Evolutionary conservation across 2,888 invertebrate genomes (phyloP).

Genomic region (Branchinecta sandiegonensis): DNA sequence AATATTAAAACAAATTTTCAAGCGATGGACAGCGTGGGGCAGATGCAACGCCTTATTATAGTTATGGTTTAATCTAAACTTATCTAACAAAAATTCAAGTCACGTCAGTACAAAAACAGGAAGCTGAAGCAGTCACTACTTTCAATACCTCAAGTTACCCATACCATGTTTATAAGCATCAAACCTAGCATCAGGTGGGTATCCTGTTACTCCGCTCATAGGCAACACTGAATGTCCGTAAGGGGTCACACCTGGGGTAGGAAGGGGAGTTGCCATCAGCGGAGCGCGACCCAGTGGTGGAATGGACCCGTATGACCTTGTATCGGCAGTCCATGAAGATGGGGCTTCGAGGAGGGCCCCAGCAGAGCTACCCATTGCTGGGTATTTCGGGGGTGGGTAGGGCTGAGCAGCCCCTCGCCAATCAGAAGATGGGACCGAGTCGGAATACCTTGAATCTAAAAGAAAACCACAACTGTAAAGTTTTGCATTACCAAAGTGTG

Average conservation of each 20-base stretch:
- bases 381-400: conserved; percentile 8
- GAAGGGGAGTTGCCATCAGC: conserved; percentile 5
- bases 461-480: background rate
- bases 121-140: too few relatives aligned
- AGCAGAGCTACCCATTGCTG: background rate
- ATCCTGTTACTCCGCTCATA: background rate
- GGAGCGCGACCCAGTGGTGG: conserved; percentile 1
- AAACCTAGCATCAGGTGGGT: conserved; percentile 12
- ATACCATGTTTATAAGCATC: conserved; percentile 9
- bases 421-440: background rate
- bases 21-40: too few relatives aligned
- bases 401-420: conserved; percentile 6
- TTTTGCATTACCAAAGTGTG: too few relatives aligned
- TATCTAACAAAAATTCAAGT: too few relatives aligned
- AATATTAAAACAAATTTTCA: too few relatives aligned
- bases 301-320: background rate
- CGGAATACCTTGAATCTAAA: background rate
- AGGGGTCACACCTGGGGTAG: background rate
- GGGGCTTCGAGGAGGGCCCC: conserved; percentile 6
- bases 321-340: background rate
- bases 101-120: too few relatives aligned
- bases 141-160: conserved; percentile 10
- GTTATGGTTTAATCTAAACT: too few relatives aligned
- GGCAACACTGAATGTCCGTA: conserved; percentile 4
- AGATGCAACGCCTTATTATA: too few relatives aligned